Base-by-base conservation (phyloP, 2,888 invertebrate species). In the Ectemnius lituratus region DNA sequence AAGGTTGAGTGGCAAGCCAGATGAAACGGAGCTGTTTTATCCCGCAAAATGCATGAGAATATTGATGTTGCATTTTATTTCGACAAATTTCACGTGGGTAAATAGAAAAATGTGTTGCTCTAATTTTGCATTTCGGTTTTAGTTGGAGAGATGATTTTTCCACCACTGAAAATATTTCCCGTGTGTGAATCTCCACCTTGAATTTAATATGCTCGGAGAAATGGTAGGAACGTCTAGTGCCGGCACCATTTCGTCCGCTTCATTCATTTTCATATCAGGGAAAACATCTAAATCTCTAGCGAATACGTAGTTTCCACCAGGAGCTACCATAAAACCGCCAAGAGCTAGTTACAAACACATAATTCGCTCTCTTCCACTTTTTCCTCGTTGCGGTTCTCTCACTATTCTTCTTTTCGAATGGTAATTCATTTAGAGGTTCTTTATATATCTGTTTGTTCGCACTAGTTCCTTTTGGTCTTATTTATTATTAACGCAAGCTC, bases 301-400 rank as follows among this genome's bases (percentile, higher is more conserved):
- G 70, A 66, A 70, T 71, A 69, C 69, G 27, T 64, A 65, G 68
- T 20, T 59, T 66, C 16, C 47, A 61, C 68, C 68, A 64, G 64
- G 46, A 57, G 72, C 74, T 62, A 46, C 62, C 67, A 65, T 71
- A 67, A 77, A 73, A 67, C 65, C 72, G 71, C 73, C 67, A 69
- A 71, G 78, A 79, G 75, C 78, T 68, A 73, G 79, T 78, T 79
- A 73, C 79, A 76, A 76, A 78, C 76, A 61, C 69, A 69, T 67
- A 79, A 78, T 68, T 78, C 67, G 60, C 28, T 6, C 45, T 58
- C 28, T n/a, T 49, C 56, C 20, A 60, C 49, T 61, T 49, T 68
- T 14, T 28, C 46, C 49, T 60, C n/a, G 16, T 5, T 14, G 8
- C 52, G 13, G 14, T 52, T n/a, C 62, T 14, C n/a, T 8, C 28